A percentile compares a stretch with the other conserved stretches of the same genome.
These are phyloP conservation scores for Oreochromis niloticus DNA, from an alignment of 2,113 vertebrate species.

Conservation along the genomic window DNA sequence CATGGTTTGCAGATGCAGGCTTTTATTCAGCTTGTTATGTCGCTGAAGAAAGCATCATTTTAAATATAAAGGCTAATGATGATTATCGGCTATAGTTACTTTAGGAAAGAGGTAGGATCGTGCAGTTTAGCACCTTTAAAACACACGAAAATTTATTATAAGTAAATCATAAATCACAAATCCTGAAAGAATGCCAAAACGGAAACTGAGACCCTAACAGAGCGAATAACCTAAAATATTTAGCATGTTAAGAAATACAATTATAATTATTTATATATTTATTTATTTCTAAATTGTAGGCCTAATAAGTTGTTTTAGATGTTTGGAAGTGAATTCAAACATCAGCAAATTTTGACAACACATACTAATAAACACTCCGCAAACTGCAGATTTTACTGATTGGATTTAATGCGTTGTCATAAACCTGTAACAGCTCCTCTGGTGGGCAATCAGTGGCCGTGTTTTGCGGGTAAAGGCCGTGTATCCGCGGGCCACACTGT, in stretches of 20 bases:
- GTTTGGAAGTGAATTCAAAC: not conserved
- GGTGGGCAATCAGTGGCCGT: not conserved
- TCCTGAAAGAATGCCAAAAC: not conserved
- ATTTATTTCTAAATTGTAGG: not conserved
- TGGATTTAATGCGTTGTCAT: not conserved
- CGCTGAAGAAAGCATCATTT: not conserved
- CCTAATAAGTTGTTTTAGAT: not conserved
- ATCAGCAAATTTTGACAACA: not conserved
- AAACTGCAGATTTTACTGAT: not conserved
- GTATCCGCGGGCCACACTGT: not conserved
- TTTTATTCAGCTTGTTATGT: not conserved
- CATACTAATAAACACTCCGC: not conserved
- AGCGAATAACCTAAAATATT: not conserved
- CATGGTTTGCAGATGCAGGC: not conserved
- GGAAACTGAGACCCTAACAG: fast-evolving
- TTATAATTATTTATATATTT: not conserved
- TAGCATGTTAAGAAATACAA: not conserved
- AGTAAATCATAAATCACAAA: not conserved
- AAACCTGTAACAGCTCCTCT: not conserved
- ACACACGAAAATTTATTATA: not conserved
- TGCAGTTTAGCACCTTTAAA: not conserved
- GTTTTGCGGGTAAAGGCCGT: not conserved
- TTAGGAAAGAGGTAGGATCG: not conserved
- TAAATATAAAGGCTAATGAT: not conserved
- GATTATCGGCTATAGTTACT: not conserved